A percentile compares a stretch with the other conserved stretches of the same genome.
phyloP scores from a whole-genome alignment of 1,140 invertebrate genomes.

The Panagrolaimus sp. region DNA sequence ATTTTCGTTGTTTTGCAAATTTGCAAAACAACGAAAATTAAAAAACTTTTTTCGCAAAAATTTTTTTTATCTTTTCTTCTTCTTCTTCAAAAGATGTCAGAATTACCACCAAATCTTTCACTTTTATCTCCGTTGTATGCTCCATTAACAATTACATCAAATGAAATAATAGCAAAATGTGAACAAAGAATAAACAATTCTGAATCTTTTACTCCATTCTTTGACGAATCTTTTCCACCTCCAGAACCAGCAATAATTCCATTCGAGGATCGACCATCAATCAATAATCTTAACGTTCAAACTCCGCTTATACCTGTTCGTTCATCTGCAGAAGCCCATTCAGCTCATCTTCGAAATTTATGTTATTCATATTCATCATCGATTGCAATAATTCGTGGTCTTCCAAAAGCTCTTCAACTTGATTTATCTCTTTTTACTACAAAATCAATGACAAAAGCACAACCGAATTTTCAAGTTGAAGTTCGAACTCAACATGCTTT shows the following conservation, averaged over 20 bases:
- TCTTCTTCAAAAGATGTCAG: too few relatives aligned
- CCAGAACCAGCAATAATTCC: constrained; percentile 62
- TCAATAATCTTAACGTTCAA: constrained; percentile 75
- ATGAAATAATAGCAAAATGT: too few relatives aligned
- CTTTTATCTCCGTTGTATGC: too few relatives aligned
- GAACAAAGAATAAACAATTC: too few relatives aligned
- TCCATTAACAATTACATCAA: too few relatives aligned
- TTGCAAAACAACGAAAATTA: too few relatives aligned
- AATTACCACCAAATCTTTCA: too few relatives aligned
- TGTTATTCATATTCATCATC: constrained; percentile 93
- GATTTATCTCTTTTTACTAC: constrained; percentile 97
- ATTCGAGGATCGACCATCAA: constrained; percentile 70
- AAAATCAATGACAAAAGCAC: constrained; percentile 91
- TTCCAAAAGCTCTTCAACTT: constrained; percentile 53
- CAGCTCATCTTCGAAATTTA: constrained; percentile 89
- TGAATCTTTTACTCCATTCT: too few relatives aligned
- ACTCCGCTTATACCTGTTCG: constrained; percentile 85
- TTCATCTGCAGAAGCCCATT: constrained; percentile 93
- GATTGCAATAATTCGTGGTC: constrained; percentile 79
- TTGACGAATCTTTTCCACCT: constrained; percentile 49
- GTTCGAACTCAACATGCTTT: constrained; percentile 75
- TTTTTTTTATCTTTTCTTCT: too few relatives aligned
- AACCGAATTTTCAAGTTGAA: constrained; percentile 96
- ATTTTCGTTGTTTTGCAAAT: too few relatives aligned
- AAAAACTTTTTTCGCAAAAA: too few relatives aligned